Percentiles rank a stretch among this genome's conserved stretches.
Conservation (phyloP, 1,140 invertebrate genomes). For the Batillaria attramentaria region DNA sequence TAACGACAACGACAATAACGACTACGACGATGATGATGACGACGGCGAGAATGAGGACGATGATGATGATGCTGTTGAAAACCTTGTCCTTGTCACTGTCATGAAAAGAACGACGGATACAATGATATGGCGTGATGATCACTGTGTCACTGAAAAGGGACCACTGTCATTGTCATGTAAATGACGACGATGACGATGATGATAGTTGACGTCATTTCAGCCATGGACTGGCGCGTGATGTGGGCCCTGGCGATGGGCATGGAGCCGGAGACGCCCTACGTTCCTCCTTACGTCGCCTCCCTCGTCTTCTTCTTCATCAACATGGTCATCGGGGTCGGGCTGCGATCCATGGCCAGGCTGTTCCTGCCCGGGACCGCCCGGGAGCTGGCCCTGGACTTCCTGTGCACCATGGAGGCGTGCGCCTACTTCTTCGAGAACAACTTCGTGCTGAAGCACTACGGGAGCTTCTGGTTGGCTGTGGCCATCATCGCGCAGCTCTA, state of each 20-base stretch:
- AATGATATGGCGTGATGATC: not conserved
- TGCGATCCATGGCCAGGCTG: slow-evolving; percentile 48
- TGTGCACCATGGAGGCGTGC: slow-evolving; percentile 63
- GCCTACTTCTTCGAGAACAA: slow-evolving; percentile 68
- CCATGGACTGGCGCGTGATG: slow-evolving; percentile 47
- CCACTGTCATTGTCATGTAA: not conserved
- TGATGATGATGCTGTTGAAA: not conserved
- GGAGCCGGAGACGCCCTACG: slow-evolving; percentile 49
- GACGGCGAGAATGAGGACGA: too few species aligned
- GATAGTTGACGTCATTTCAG: slow-evolving; percentile 17
- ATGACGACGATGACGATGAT: slow-evolving; percentile 12
- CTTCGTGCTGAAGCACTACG: slow-evolving; percentile 65
- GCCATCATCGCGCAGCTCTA: slow-evolving; percentile 59
- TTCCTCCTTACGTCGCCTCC: slow-evolving; percentile 57
- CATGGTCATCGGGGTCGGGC: slow-evolving; percentile 48
- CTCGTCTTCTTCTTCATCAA: slow-evolving; percentile 61
- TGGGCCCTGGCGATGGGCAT: slow-evolving; percentile 44
- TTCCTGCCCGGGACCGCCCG: slow-evolving; percentile 44
- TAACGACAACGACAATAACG: too few species aligned
- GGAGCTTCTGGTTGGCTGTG: slow-evolving; percentile 57
- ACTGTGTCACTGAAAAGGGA: not conserved
- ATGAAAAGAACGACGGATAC: not conserved
- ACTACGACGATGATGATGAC: too few species aligned
- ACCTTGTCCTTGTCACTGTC: not conserved
- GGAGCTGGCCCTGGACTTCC: slow-evolving; percentile 53